phyloP scores from a whole-genome alignment of 2,797 vertebrate genomes.

The Onychomys leucogaster region DNA sequence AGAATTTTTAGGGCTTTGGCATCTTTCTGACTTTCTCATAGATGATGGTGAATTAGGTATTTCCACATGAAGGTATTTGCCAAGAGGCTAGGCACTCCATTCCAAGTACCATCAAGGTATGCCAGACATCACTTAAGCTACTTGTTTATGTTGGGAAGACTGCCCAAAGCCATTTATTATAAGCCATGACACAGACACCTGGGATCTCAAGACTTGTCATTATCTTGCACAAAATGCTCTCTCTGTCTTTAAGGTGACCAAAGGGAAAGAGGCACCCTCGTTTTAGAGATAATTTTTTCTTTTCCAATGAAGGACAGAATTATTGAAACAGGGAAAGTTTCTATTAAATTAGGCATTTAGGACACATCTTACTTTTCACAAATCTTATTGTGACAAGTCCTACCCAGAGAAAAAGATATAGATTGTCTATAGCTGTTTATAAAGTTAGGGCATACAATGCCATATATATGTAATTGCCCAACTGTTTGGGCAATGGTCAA shows the following conservation, averaged over 20 bases:
- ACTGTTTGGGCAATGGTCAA: background rate
- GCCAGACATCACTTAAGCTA: constrained; percentile 58
- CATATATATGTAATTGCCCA: background rate
- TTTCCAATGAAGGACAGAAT: constrained; percentile 36
- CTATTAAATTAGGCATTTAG: constrained; percentile 33
- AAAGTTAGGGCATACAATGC: constrained; percentile 10
- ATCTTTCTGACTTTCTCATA: constrained; percentile 54
- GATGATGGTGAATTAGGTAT: constrained; percentile 58
- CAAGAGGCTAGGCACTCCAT: background rate
- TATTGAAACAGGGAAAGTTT: constrained; percentile 9
- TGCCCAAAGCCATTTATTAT: constrained; percentile 49
- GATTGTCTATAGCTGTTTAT: background rate
- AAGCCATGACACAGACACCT: constrained; percentile 50
- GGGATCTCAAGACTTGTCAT: background rate
- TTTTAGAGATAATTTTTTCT: constrained; percentile 20
- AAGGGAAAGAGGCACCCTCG: background rate
- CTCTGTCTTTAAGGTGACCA: constrained; percentile 21
- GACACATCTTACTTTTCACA: constrained; percentile 34
- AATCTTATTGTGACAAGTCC: background rate
- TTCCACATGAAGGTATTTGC: constrained; percentile 53
- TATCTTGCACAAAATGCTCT: constrained; percentile 55
- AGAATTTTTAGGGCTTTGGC: constrained; percentile 64
- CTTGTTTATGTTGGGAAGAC: constrained; percentile 17
- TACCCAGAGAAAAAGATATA: background rate
- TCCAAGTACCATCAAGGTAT: constrained; percentile 17